Evolutionary conservation across 92 coral and sea anemone genomes (phyloP).

Genomic region (Heteractis magnifica): DNA sequence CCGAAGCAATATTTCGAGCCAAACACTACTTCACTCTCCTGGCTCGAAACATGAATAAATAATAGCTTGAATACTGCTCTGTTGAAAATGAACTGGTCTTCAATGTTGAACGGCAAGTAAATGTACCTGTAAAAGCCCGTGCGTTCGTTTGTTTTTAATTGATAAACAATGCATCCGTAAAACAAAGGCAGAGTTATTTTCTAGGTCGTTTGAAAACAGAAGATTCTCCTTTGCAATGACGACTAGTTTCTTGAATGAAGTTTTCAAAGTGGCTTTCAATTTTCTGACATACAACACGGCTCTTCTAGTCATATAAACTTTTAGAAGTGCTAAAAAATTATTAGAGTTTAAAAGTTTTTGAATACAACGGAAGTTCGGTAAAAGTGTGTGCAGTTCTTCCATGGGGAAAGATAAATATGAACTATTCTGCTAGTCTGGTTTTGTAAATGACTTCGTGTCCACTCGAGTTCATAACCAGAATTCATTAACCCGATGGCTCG

Average conservation of each 20-base stretch:
- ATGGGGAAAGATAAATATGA: no score
- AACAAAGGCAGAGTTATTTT: background rate
- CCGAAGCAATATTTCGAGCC: background rate
- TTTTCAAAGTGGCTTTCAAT: no score
- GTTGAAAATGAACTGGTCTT: background rate
- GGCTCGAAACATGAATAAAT: constrained; percentile 6
- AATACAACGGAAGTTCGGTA: no score
- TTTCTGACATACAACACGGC: no score
- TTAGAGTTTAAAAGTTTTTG: no score
- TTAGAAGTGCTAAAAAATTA: no score
- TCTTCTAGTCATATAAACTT: no score
- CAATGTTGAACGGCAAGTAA: background rate
- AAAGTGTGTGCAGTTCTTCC: no score
- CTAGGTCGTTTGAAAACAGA: background rate
- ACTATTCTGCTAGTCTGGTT: no score
- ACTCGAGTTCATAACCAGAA: no score
- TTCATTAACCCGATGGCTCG: no score
- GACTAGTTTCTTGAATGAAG: background rate
- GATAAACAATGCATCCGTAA: background rate
- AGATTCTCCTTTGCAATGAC: background rate
- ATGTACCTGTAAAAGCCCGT: background rate
- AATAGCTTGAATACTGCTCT: background rate
- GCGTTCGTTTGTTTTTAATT: background rate
- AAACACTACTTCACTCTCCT: constrained; percentile 6
- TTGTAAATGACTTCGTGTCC: no score